These are phyloP conservation scores for Parasteatoda lunata DNA, from an alignment of 2,888 invertebrate species.

Conservation along the genomic window DNA sequence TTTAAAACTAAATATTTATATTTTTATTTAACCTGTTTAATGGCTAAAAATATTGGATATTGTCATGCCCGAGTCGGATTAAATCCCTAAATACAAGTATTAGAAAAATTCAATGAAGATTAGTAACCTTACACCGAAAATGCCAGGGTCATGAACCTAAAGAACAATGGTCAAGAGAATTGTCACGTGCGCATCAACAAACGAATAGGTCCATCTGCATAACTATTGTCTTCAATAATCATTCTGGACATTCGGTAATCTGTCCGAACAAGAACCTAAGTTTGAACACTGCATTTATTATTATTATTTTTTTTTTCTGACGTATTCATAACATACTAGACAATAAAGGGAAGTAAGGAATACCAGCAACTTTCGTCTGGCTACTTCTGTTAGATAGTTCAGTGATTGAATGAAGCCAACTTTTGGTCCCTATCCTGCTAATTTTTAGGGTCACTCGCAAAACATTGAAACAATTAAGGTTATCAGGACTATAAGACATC, in stretches of 20 bases:
- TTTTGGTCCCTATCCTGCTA: slow-evolving; percentile 11
- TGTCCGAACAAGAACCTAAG: slow-evolving; percentile 30
- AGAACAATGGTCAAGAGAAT: slow-evolving; percentile 38
- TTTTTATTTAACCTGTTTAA: background rate
- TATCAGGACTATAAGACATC: slow-evolving; percentile 35
- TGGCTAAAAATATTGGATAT: background rate
- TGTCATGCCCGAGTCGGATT: background rate
- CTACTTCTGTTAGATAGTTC: slow-evolving; percentile 1
- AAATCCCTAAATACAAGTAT: background rate
- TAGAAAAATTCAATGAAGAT: slow-evolving; percentile 6
- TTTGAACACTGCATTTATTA: background rate
- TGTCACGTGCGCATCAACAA: slow-evolving; percentile 44
- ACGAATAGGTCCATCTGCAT: slow-evolving; percentile 12
- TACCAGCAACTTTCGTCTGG: background rate
- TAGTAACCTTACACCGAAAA: slow-evolving; percentile 7
- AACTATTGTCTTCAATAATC: slow-evolving; percentile 52
- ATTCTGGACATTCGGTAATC: slow-evolving; percentile 22
- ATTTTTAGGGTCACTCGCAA: slow-evolving; percentile 44
- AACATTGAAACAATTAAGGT: slow-evolving; percentile 61
- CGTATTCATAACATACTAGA: slow-evolving; percentile 12
- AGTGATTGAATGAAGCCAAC: slow-evolving; percentile 32
- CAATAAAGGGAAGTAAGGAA: slow-evolving; percentile 39
- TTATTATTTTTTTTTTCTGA: background rate
- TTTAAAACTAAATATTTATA: background rate
- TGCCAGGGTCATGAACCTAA: slow-evolving; percentile 32